Evolutionary conservation across 2,797 vertebrate genomes (phyloP), one percentile per base, ranked within the genome.

Genomic region (Danio albolineatus): DNA sequence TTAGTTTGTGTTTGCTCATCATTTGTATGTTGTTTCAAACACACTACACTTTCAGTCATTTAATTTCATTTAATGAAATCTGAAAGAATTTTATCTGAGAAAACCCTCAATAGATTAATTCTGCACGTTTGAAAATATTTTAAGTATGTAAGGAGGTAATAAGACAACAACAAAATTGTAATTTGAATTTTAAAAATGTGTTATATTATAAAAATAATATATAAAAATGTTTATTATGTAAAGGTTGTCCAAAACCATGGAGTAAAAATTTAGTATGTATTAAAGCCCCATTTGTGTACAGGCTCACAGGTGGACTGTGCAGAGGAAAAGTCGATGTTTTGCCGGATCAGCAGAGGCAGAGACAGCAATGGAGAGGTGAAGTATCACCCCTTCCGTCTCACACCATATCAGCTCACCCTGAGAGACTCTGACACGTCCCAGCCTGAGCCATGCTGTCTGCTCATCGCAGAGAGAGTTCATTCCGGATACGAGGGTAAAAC

Each of bases 401-500:
- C 90, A 4, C 94, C 95, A 0, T 93, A 93, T 75, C 81, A 91
- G 85, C 86, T 94, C 51, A 91, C 84, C 0, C 85, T 95, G 12
- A 87, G 59, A 10, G 86, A 84, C 57, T 86, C 90, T 5, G 81
- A 86, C 59, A 80, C 81, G 0, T 66, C 73, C 1, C 92, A 93
- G 76, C 72, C 90, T 0, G 93, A 94, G n/a, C 89, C 92, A 67
- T 95, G 94, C 84, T 95, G 94, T 60, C 90, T 96, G 1, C 87
- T 89, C 46, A 86, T 95, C 82, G 91, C 90, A 7, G 94, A 94
- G 86, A 94, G 91, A 87, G 92, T 94, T 75, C 94, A 92, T 85
- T 96, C 95, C 14, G 95, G 94, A 80, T 95, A 95, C 6, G 92
- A 95, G 91, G 94, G 95, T 92, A 88, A 90, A 91, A 54, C 7